These are phyloP conservation scores for Dinoponera quadriceps DNA, from an alignment of 1,140 invertebrate species.

Conservation along the genomic window DNA sequence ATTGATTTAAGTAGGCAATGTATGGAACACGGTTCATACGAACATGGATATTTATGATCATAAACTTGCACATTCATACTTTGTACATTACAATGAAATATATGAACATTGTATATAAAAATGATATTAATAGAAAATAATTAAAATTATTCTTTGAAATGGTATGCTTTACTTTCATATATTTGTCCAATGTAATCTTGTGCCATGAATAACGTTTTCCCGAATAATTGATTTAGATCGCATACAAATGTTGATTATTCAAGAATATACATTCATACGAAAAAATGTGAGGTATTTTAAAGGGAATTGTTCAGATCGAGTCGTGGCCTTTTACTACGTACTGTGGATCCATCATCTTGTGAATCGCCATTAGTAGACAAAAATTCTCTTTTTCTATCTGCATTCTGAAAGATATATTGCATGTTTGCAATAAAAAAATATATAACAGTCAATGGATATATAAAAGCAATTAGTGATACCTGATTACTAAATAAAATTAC, in stretches of 20 bases:
- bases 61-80: not conserved
- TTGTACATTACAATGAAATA: not conserved
- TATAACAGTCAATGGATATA: not conserved
- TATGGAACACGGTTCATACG: too few relatives aligned
- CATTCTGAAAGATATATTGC: constrained; percentile 73
- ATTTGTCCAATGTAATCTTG: not conserved
- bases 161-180: constrained; percentile 2
- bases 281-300: constrained; percentile 72
- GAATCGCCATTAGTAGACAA: constrained; percentile 80
- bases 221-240: constrained; percentile 1
- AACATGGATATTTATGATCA: too few relatives aligned
- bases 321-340: constrained; percentile 83
- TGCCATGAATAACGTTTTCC: not conserved
- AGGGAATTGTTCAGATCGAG: constrained; percentile 80
- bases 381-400: constrained; percentile 83
- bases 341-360: constrained; percentile 79
- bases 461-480: not conserved
- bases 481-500: not conserved
- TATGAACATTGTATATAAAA: constrained; percentile 5
- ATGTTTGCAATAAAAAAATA: constrained; percentile 40
- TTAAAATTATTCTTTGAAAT: constrained; percentile 9
- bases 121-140: not conserved
- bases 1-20: too few relatives aligned
- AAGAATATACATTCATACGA: constrained; percentile 44
- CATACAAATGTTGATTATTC: constrained; percentile 33